phyloP scores from a whole-genome alignment of 2,113 vertebrate genomes.

The Engystomops pustulosus region DNA sequence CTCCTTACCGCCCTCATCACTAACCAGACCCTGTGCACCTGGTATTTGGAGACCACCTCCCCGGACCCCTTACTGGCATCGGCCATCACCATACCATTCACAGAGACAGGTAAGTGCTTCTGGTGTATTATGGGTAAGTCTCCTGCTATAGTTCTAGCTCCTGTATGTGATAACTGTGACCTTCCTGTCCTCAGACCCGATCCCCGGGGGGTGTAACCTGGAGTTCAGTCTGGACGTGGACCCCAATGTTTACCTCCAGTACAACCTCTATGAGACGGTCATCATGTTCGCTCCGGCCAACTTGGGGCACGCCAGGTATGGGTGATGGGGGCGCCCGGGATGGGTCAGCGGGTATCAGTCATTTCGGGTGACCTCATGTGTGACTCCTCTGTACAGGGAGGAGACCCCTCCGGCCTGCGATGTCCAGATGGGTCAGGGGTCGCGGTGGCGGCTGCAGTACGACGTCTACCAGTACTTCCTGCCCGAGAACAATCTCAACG shows the following conservation, averaged over 20 bases:
- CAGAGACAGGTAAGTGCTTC: slow-evolving; percentile 73
- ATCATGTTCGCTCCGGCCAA: slow-evolving; percentile 91
- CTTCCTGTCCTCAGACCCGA: slow-evolving; percentile 78
- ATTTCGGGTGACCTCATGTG: background rate
- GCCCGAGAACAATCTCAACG: slow-evolving; percentile 82
- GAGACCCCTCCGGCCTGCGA: slow-evolving; percentile 75
- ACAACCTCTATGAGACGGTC: slow-evolving; percentile 83
- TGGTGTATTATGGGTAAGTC: background rate
- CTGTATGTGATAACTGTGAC: background rate
- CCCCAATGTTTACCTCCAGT: slow-evolving; percentile 87
- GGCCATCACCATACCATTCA: slow-evolving; percentile 82
- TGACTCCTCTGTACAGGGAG: slow-evolving; percentile 71
- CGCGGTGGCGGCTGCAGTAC: slow-evolving; percentile 83
- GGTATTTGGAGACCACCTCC: slow-evolving; percentile 76
- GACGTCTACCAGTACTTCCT: slow-evolving; percentile 93
- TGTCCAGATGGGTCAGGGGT: slow-evolving; percentile 58
- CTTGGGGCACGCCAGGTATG: slow-evolving; percentile 84
- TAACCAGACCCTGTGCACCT: slow-evolving; percentile 72
- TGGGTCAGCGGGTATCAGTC: background rate
- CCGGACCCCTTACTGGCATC: slow-evolving; percentile 71
- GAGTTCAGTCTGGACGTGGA: slow-evolving; percentile 86
- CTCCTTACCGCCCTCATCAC: slow-evolving; percentile 79
- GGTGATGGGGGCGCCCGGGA: background rate
- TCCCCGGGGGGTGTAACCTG: slow-evolving; percentile 91
- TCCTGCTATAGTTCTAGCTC: too few species aligned